These are phyloP conservation scores for Andrena dorsata DNA, from an alignment of 2,888 invertebrate genomes.

Conservation along the genomic window DNA sequence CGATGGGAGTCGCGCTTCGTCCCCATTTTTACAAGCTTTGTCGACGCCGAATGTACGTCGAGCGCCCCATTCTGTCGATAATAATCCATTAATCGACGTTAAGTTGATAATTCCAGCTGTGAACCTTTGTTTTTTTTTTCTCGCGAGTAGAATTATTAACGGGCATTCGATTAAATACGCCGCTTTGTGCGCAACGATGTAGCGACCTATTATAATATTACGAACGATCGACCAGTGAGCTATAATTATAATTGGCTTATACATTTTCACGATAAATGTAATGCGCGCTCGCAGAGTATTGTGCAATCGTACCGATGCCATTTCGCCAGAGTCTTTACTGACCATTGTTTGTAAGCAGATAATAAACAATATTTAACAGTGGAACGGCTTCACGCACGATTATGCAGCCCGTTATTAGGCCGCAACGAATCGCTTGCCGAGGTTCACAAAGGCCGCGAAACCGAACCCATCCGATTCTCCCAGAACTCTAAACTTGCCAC, in stretches of 20 bases:
- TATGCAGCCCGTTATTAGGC: slow-evolving; percentile 29
- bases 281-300: slow-evolving; percentile 63
- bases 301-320: slow-evolving; percentile 58
- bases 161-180: slow-evolving; percentile 38
- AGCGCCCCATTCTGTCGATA: slow-evolving; percentile 16
- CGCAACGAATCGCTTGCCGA: background rate
- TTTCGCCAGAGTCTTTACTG: slow-evolving; percentile 66
- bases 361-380: slow-evolving; percentile 72
- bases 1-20: slow-evolving; percentile 1
- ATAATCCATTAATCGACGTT: slow-evolving; percentile 39
- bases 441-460: background rate
- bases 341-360: slow-evolving; percentile 74
- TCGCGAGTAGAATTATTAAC: slow-evolving; percentile 46
- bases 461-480: too few relatives aligned
- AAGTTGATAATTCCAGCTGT: slow-evolving; percentile 36
- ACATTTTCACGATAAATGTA: slow-evolving; percentile 73
- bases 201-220: slow-evolving; percentile 64
- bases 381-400: slow-evolving; percentile 37
- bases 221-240: slow-evolving; percentile 62
- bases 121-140: slow-evolving; percentile 32
- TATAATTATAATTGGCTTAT: slow-evolving; percentile 66
- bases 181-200: slow-evolving; percentile 49
- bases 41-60: slow-evolving; percentile 10
- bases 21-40: slow-evolving; percentile 7
- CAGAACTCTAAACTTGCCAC: too few relatives aligned